These are phyloP conservation scores for Enhydra lutris DNA, from an alignment of 2,113 vertebrate species.

Conservation along the genomic window DNA sequence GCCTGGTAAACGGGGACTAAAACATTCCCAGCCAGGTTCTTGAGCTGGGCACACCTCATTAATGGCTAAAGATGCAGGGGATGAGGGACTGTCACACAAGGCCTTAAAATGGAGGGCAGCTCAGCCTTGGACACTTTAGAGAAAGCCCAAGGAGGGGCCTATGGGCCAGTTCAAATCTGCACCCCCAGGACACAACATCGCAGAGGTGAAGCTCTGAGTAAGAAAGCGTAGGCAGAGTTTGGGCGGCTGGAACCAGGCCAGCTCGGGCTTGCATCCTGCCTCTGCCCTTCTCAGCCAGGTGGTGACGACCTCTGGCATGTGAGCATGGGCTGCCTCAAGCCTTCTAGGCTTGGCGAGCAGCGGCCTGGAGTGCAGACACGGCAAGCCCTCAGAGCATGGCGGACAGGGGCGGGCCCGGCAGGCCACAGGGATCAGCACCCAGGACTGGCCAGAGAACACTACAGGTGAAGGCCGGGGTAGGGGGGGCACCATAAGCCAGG, in stretches of 20 bases:
- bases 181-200: neutral
- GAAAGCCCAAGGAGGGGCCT: neutral
- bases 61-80: neutral
- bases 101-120: neutral
- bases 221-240: neutral
- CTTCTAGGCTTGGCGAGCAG: neutral
- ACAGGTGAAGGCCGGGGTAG: neutral
- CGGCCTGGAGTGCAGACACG: neutral
- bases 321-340: neutral
- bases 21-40: neutral
- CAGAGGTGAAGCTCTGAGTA: neutral
- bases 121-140: neutral
- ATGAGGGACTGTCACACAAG: too few species aligned
- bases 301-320: neutral
- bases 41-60: neutral
- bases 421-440: neutral
- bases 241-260: rapidly evolving
- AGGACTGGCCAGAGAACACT: neutral
- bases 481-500: neutral
- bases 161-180: neutral
- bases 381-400: neutral
- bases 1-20: neutral
- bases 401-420: neutral
- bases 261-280: neutral
- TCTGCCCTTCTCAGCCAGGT: neutral